Evolutionary conservation across 2,113 vertebrate genomes (phyloP).

Genomic region (Hemibagrus wyckioides): DNA sequence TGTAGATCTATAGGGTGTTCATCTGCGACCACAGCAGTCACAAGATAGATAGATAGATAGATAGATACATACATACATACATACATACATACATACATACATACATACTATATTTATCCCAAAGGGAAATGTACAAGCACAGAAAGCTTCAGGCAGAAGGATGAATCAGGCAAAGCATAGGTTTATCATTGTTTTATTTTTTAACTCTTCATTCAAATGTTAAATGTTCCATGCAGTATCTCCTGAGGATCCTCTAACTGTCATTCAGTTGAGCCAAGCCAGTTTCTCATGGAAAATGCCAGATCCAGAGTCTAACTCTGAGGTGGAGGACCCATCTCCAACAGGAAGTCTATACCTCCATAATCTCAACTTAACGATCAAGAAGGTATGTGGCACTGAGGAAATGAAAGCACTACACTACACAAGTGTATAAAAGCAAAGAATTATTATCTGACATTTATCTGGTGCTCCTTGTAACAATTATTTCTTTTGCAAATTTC

Average conservation of each 20-base stretch:
- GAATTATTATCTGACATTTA: not conserved
- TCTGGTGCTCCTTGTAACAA: not conserved
- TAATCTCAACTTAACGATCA: conserved; percentile 77
- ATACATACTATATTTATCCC: too few relatives aligned
- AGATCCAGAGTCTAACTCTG: conserved; percentile 38
- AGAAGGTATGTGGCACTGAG: conserved; percentile 71
- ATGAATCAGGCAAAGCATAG: not conserved
- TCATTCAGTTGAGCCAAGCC: conserved; percentile 76
- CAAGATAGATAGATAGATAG: too few relatives aligned
- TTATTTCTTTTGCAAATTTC: conserved; percentile 27
- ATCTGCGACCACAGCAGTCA: not conserved
- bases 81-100: too few relatives aligned
- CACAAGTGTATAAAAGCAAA: not conserved
- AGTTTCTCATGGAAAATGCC: conserved; percentile 81
- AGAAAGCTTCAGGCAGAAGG: not conserved
- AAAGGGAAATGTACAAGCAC: too few relatives aligned
- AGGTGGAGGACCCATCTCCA: not conserved
- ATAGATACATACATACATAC: too few relatives aligned
- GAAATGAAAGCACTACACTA: conserved; percentile 1
- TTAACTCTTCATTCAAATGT: not conserved
- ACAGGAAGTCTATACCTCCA: conserved; percentile 72
- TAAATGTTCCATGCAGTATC: conserved; percentile 55
- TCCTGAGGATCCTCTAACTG: conserved; percentile 67
- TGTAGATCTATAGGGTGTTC: not conserved
- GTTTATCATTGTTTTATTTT: not conserved